phyloP scores from a whole-genome alignment of 2,113 vertebrate genomes.

The Ciconia maguari region DNA sequence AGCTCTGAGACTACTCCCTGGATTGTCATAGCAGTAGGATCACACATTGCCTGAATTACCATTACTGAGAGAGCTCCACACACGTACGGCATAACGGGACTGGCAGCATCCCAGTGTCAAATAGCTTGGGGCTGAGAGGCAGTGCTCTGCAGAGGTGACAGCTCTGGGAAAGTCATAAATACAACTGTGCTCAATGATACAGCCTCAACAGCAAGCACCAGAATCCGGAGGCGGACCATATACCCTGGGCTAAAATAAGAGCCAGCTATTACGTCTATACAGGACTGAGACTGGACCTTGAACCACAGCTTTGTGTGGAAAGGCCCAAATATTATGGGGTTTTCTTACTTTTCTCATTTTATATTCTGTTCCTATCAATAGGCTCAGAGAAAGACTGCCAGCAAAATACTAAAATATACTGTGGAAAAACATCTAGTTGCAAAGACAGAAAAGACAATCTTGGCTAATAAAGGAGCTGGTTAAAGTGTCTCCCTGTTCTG shows the following conservation, averaged over 20 bases:
- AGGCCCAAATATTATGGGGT: too few relatives aligned
- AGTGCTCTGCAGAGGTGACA: background rate
- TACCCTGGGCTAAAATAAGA: background rate
- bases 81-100: accelerated
- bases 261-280: background rate
- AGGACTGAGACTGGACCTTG: background rate
- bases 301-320: background rate
- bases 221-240: background rate
- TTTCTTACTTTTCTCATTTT: background rate
- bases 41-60: background rate
- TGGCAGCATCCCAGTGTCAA: background rate
- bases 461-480: background rate
- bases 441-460: background rate
- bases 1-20: background rate
- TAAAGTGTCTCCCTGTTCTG: background rate
- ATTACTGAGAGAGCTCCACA: background rate
- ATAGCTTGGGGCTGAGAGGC: background rate
- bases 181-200: background rate
- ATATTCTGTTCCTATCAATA: background rate
- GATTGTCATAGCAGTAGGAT: background rate
- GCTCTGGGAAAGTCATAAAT: background rate
- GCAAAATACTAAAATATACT: background rate
- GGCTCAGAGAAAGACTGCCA: background rate
- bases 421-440: background rate
- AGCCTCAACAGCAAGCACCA: background rate